Evolutionary conservation across 2,797 vertebrate species (phyloP).

Genomic region (Chrysocyon brachyurus): DNA sequence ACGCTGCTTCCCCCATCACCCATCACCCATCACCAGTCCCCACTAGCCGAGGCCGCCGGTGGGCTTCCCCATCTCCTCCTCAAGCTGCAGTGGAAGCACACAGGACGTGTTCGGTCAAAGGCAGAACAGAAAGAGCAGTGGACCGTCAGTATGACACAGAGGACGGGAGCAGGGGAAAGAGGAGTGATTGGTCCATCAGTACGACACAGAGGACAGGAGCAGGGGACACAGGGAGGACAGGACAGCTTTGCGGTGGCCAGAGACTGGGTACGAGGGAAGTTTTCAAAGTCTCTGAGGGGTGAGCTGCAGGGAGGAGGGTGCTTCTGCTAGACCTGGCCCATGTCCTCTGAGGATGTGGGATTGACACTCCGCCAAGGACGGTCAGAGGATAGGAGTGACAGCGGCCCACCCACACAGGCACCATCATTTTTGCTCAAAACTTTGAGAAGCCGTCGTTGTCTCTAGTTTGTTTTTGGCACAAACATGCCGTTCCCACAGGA

Average conservation of each 20-base stretch:
- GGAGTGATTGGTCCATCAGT: not conserved
- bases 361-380: not conserved
- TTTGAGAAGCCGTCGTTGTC: not conserved
- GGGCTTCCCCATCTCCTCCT: not conserved
- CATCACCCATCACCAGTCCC: not conserved
- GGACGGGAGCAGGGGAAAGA: not conserved
- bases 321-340: not conserved
- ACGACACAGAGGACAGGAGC: not conserved
- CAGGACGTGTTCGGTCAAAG: not conserved
- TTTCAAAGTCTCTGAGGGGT: not conserved
- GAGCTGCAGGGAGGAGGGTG: not conserved
- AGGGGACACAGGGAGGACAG: too few species aligned
- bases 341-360: not conserved
- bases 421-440: slow-evolving; percentile 9
- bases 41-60: not conserved
- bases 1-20: not conserved
- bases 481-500: not conserved
- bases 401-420: not conserved
- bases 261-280: not conserved
- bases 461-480: not conserved
- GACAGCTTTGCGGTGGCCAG: not conserved
- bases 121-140: not conserved
- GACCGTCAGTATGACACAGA: not conserved
- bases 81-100: not conserved
- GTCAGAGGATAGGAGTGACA: not conserved